Base-by-base conservation (phyloP, 2,113 vertebrate species). In the Ailurus styani region DNA sequence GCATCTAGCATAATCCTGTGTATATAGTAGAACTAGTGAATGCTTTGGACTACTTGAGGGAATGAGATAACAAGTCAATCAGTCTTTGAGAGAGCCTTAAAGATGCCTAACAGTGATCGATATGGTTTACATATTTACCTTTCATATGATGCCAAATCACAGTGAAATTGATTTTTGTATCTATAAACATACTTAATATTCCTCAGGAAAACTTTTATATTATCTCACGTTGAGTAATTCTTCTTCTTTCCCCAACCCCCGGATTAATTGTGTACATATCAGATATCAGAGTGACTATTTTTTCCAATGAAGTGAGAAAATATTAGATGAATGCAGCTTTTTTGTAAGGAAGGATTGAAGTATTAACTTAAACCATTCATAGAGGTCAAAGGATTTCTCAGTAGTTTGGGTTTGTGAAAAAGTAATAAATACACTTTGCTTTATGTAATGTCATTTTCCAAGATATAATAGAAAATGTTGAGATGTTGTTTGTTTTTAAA, bases 181-280 rank as follows among this genome's bases (percentile, higher is more conserved):
- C 21, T 91, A 64, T n/a, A 89, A 70, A 93, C 92, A 40, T 78
- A 70, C 7, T 97, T 98, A 90, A 96, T 97, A 97, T 95, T 97
- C 40, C 78, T 97, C 84, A 97, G 79, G 88, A 20, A 55, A 97
- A 95, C 50, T 29, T 54, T 96, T 72, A 68, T 96, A 87, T 81
- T 13, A 78, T 91, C 55, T 47, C 85, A 75, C 75, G 1, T 52
- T 82, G 64, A 64, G 93, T 87, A 34, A 87, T 23, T 55, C 68
- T 31, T 82, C 40, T 45, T 10, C 8, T 29, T 97, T 98, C 17
- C 31, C 14, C n/a, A n/a, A n/a, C n/a, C n/a, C 31, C 45, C 91
- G 42, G 78, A 97, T 89, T 95, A 97, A 77, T 42, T 96, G 2
- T 88, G n/a, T 62, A 83, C 81, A 54, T 85, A 88, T 95, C 54